Evolutionary conservation across 2,113 vertebrate genomes (phyloP).

Genomic region (Solea solea): DNA sequence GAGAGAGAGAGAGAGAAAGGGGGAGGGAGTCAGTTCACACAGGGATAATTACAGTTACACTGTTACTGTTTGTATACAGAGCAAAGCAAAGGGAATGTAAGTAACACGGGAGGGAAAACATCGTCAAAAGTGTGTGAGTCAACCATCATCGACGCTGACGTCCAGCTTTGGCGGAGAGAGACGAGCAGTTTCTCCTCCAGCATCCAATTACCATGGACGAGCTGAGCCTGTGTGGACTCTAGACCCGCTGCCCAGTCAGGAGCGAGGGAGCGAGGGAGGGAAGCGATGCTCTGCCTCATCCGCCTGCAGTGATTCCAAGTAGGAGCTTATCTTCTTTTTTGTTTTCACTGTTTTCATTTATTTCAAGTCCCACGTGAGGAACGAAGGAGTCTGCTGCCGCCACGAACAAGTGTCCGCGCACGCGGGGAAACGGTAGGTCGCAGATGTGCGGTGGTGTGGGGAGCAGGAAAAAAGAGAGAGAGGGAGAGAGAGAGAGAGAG

Average conservation of each 20-base stretch:
- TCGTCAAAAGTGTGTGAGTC: slow-evolving; percentile 43
- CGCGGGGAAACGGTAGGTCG: slow-evolving; percentile 53
- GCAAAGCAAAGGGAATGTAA: slow-evolving; percentile 37
- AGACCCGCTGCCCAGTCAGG: slow-evolving; percentile 33
- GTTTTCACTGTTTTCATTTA: not conserved
- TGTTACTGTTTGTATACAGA: slow-evolving; percentile 49
- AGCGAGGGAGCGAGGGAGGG: slow-evolving; percentile 11
- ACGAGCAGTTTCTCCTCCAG: slow-evolving; percentile 46
- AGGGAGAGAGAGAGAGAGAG: too few species aligned
- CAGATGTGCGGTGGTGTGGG: slow-evolving; percentile 10
- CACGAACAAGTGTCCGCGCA: slow-evolving; percentile 36
- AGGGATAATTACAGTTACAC: slow-evolving; percentile 51
- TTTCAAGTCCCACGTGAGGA: slow-evolving; percentile 34
- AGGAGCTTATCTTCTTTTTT: slow-evolving; percentile 16
- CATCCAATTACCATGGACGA: slow-evolving; percentile 45
- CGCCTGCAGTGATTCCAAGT: slow-evolving; percentile 47
- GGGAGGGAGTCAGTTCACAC: slow-evolving; percentile 48
- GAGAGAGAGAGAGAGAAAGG: slow-evolving; percentile 16
- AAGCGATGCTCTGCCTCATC: slow-evolving; percentile 21
- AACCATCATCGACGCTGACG: slow-evolving; percentile 57
- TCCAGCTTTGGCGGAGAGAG: slow-evolving; percentile 56
- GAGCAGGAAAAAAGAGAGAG: too few species aligned
- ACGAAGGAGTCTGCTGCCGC: slow-evolving; percentile 9
- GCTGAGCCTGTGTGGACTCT: slow-evolving; percentile 51
- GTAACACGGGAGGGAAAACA: not conserved